Evolutionary conservation across 1,140 invertebrate species (phyloP), one percentile per base, ranked within the genome.

Genomic region (Olivierus martensii): DNA sequence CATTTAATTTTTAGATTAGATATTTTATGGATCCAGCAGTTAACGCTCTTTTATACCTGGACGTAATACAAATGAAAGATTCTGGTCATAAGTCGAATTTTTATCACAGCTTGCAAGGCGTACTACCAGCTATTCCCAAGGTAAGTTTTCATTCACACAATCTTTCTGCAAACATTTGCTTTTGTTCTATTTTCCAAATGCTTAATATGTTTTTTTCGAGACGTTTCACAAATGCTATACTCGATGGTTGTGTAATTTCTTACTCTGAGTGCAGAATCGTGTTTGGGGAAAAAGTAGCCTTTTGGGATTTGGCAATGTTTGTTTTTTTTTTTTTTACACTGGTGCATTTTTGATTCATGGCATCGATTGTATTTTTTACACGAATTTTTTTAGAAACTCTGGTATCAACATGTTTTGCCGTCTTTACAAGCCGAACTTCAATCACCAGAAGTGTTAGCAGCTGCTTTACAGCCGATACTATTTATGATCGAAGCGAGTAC

Each of bases 371-470:
- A 6, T 6, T 28, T 28, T 28, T 28, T 28, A 28, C 28, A 28
- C 1, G 52, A 17, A n/a, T 58, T 65, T 52, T 72, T 75, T 44
- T 74, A 96, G 92, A 95, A 95, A 87, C 72, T 95, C 14, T 88
- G 90, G 79, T 95, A 91, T 73, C 84, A 89, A 68, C 85, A 91
- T 66, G 80, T 95, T 18, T 91, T 91, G 83, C 89, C 89, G 18
- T 82, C 81, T 64, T 71, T 96, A 45, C 80, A 87, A 63, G 75
- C 80, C 46, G 90, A 95, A 68, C 80, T 93, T 66, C 77, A 80
- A 61, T 81, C 80, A 34, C 78, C 83, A 49, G 90, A 95, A 64
- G 83, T 90, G 14, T 73, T 93, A 48, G 83, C 87, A 0, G 80
- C 87, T 1, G 89, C 88, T 9, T 71, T 96, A 34, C 83, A 90